These are phyloP conservation scores for Ischnura elegans DNA, from an alignment of 2,888 invertebrate species.

Conservation along the genomic window DNA sequence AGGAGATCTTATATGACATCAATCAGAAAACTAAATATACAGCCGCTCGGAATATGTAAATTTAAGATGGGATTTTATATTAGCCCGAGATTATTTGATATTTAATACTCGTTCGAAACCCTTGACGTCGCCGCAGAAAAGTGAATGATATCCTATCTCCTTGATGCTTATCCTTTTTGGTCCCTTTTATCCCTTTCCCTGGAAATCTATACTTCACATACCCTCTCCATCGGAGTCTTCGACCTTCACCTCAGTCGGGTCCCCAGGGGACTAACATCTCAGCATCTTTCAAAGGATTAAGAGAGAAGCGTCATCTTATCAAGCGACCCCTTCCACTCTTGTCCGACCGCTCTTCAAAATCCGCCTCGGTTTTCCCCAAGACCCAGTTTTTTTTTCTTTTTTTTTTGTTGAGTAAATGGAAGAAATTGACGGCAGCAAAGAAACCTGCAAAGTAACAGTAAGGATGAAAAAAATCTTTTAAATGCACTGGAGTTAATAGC, in stretches of 20 bases:
- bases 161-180: neutral
- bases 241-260: neutral
- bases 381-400: too few relatives aligned
- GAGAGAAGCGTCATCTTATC: neutral
- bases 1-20: too few relatives aligned
- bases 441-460: too few relatives aligned
- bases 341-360: neutral
- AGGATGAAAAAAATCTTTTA: too few relatives aligned
- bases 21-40: neutral
- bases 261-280: neutral
- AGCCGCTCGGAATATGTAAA: neutral
- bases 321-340: neutral
- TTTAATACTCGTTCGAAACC: neutral
- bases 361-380: neutral
- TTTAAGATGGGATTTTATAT: neutral
- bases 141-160: neutral
- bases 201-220: neutral
- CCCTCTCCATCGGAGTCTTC: neutral
- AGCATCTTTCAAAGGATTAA: conserved; percentile 31
- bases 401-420: too few relatives aligned
- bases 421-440: too few relatives aligned
- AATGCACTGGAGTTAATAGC: too few relatives aligned
- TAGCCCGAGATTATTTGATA: neutral
- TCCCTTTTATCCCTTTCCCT: neutral
- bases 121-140: neutral